Percentiles rank a stretch among this genome's conserved stretches.
phyloP scores from a whole-genome alignment of 1,140 invertebrate genomes.

The Mamestra configurata region DNA sequence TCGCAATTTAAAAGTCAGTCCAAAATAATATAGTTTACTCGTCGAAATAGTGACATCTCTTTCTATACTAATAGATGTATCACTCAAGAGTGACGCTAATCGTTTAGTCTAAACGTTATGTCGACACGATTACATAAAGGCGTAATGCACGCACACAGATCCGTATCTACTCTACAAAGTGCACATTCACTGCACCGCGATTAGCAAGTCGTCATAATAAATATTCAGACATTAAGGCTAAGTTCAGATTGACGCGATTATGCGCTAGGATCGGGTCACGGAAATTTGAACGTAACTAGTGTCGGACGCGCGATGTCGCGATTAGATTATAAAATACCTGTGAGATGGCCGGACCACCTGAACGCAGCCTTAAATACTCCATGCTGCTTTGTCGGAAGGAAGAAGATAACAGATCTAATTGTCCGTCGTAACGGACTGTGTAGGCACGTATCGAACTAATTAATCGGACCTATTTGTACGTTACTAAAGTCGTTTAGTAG shows the following conservation, averaged over 20 bases:
- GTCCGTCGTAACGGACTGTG: constrained; percentile 23
- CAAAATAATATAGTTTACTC: not conserved
- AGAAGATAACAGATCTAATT: constrained; percentile 46
- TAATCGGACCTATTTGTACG: constrained; percentile 56
- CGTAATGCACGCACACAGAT: constrained; percentile 14
- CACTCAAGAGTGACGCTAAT: constrained; percentile 14
- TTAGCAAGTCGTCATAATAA: constrained; percentile 29
- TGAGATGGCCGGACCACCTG: constrained; percentile 16
- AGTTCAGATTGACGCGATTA: constrained; percentile 15
- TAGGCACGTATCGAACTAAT: constrained; percentile 52
- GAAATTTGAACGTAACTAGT: not conserved
- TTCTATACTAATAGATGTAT: constrained; percentile 4
- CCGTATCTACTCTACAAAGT: not conserved
- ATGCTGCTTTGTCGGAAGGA: constrained; percentile 14
- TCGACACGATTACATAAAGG: constrained; percentile 8
- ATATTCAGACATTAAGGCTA: constrained; percentile 26
- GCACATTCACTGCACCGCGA: constrained; percentile 34
- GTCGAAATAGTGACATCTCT: not conserved
- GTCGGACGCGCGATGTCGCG: not conserved
- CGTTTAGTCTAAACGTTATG: constrained; percentile 18
- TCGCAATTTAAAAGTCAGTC: not conserved
- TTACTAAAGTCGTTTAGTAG: constrained; percentile 45
- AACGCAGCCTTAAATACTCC: not conserved
- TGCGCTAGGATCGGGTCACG: not conserved
- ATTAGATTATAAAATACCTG: constrained; percentile 8